Conservation (phyloP, 1,140 invertebrate genomes). For the Babylonia areolata region DNA sequence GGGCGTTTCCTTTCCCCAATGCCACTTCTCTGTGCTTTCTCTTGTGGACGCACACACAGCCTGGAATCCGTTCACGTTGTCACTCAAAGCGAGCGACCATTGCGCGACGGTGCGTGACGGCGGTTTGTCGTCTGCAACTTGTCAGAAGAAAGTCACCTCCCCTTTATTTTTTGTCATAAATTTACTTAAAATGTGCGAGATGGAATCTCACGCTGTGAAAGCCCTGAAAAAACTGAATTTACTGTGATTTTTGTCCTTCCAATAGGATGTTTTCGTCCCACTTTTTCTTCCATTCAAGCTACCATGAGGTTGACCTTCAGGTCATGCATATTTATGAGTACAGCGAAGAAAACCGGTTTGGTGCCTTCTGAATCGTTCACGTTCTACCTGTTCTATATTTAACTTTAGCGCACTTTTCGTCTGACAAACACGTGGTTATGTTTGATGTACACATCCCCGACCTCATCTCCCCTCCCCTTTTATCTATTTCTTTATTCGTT, state of each 20-base stretch:
- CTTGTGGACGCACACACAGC: neutral
- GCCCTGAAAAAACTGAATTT: neutral
- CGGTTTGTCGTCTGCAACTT: constrained; percentile 1
- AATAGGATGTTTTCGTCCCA: neutral
- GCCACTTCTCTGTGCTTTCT: neutral
- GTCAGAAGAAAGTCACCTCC: neutral
- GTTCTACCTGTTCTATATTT: constrained; percentile 23
- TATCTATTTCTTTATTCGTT: neutral
- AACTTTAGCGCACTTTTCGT: neutral
- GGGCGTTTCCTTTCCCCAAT: constrained; percentile 9
- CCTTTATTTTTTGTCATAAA: neutral
- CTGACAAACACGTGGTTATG: neutral
- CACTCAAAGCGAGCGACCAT: neutral
- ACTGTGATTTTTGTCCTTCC: neutral
- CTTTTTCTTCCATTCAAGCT: neutral
- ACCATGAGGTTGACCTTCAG: neutral
- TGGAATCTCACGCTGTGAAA: neutral
- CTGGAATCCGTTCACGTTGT: neutral
- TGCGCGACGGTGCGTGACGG: constrained; percentile 19
- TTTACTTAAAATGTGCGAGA: neutral
- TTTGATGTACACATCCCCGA: no score
- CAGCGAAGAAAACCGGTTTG: constrained; percentile 18
- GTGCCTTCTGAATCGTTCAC: constrained; percentile 31
- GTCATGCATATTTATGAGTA: constrained; percentile 16
- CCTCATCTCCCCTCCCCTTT: no score